These are phyloP conservation scores for Lophotriccus pileatus DNA, from an alignment of 2,797 vertebrate species.

Conservation along the genomic window DNA sequence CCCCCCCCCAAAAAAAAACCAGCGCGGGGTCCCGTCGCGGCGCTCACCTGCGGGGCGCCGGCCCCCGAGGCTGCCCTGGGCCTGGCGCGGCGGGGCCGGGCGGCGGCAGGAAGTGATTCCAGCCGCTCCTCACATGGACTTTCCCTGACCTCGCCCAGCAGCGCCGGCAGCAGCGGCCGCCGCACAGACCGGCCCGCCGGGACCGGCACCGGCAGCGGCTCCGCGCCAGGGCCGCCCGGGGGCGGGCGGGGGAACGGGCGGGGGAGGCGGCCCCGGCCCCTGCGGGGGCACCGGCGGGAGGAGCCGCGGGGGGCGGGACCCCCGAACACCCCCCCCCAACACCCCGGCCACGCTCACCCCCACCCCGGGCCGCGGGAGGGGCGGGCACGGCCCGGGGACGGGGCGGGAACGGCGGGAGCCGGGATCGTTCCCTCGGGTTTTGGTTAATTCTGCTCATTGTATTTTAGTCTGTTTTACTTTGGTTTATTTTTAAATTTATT, in stretches of 20 bases:
- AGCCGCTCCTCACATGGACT: conserved; percentile 80
- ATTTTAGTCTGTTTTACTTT: not conserved
- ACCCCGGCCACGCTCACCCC: not conserved
- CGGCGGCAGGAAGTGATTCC: conserved; percentile 85
- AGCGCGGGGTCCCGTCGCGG: not conserved
- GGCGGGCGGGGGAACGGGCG: too few species aligned
- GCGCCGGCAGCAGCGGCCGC: conserved; percentile 45
- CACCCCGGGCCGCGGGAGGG: not conserved
- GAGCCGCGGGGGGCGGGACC: not conserved
- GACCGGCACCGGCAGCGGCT: not conserved
- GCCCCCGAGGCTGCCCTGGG: conserved; percentile 17
- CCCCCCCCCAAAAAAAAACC: too few species aligned
- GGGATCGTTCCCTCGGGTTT: too few species aligned
- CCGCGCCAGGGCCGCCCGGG: not conserved
- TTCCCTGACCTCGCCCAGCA: conserved; percentile 81
- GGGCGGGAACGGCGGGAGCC: not conserved
- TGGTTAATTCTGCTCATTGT: too few species aligned
- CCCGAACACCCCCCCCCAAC: not conserved
- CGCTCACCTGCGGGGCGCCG: conserved; percentile 14
- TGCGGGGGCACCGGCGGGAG: not conserved
- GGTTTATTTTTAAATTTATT: too few species aligned
- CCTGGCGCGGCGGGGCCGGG: conserved; percentile 15
- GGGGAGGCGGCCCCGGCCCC: not conserved
- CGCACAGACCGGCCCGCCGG: not conserved
- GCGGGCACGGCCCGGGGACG: not conserved